Base-by-base conservation (phyloP, 2,113 vertebrate genomes). In the Ciconia boyciana region DNA sequence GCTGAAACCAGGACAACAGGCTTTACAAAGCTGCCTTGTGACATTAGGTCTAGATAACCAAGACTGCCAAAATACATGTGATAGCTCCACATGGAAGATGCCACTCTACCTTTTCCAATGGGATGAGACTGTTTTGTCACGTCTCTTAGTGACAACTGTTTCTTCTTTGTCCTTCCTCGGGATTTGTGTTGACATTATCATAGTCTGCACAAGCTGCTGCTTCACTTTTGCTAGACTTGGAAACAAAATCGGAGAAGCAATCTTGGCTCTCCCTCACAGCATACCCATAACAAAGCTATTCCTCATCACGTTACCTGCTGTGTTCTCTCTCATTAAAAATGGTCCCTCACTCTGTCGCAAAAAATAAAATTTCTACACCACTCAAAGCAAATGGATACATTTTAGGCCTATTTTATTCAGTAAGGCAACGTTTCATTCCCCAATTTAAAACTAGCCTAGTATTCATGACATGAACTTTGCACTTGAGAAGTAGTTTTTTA, bases 301-400 rank as follows among this genome's bases (percentile, higher is more conserved):
- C 24, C n/a, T 60, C 11, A 10, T n/a, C 19, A 15, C 1, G 0
- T 41, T 34, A 44, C 43, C 11, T 1, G 2, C 19, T 34, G 7
- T 36, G 7, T 25, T 78, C 7, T 25, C 65, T 29, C 36, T 70
- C 54, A 32, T 74, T 36, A 77, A 69, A 78, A 52, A 48, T 1
- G 2, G 12, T 28, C 24, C 26, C 39, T 70, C 4, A 0, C 17
- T 65, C 57, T 18, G 10, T 39, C 49, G 66, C 31, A 29, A 48
- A 48, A 79, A 57, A 34, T 15, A 39, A 15, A 21, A 52, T 21
- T 82, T 49, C 29, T 49, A 62, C 43, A 58, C 39, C 21, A 14
- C 5, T 43, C 51, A 71, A 77, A 83, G n/a, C 39, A 58, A 29
- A 61, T 11, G 3, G 16, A 44, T 55, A 83, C 3, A 46, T 34